Evolutionary conservation across 2,797 vertebrate genomes (phyloP).

Genomic region (Distichodus sexfasciatus): DNA sequence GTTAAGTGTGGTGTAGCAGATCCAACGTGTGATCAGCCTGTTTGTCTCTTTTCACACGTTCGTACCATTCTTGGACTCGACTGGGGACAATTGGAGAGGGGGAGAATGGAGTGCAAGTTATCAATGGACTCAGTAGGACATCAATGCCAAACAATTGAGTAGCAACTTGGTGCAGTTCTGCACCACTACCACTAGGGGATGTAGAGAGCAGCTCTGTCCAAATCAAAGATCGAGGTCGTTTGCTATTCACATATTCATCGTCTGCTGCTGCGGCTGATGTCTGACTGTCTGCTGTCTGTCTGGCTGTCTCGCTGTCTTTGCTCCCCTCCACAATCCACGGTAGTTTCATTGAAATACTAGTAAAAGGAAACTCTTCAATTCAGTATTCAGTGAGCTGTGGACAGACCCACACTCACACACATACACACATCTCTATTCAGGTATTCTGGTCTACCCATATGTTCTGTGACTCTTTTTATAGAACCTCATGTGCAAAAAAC

Average conservation of each 20-base stretch:
- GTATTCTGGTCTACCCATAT: too few relatives aligned
- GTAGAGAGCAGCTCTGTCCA: neutral
- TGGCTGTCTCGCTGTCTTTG: neutral
- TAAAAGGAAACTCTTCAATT: too few relatives aligned
- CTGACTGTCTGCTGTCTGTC: neutral
- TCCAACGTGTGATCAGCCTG: slow-evolving; percentile 29
- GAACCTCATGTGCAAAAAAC: too few relatives aligned
- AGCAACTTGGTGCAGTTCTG: slow-evolving; percentile 7
- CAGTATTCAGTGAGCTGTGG: too few relatives aligned
- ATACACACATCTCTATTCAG: too few relatives aligned
- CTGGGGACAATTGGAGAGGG: neutral
- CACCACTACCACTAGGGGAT: slow-evolving; percentile 25
- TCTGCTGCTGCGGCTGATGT: too few relatives aligned
- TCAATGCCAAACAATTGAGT: slow-evolving; percentile 4
- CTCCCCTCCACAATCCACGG: neutral
- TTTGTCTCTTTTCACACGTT: slow-evolving; percentile 18
- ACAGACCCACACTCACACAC: too few relatives aligned
- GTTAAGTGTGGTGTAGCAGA: neutral
- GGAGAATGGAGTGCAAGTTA: slow-evolving; percentile 4
- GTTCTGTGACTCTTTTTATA: too few relatives aligned
- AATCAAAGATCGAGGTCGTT: neutral
- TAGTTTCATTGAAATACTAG: too few relatives aligned
- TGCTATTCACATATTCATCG: neutral
- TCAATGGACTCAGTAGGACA: slow-evolving; percentile 25
- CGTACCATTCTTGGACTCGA: neutral